Evolutionary conservation across 1,140 invertebrate genomes (phyloP).

Genomic region (Hycleus cichorii): DNA sequence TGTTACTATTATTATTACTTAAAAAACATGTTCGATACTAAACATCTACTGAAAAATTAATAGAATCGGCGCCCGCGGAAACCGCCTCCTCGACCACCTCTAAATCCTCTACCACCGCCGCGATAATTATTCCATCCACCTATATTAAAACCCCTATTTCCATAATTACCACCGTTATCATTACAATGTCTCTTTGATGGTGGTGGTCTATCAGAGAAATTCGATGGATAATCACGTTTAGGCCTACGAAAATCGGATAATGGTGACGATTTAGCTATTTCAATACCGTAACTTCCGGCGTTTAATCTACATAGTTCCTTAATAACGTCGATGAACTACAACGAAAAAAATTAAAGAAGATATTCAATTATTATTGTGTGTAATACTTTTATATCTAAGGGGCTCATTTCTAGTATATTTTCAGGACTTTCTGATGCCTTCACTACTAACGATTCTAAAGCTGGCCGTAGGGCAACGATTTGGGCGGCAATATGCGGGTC

Average conservation of each 20-base stretch:
- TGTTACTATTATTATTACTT: no score
- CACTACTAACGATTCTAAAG: conserved; percentile 78
- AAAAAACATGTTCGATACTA: no score
- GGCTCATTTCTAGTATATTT: conserved; percentile 48
- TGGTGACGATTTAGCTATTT: conserved; percentile 42
- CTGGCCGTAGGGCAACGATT: conserved; percentile 78
- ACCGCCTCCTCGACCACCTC: conserved; percentile 13
- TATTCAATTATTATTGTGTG: conserved; percentile 7
- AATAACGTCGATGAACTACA: conserved; percentile 54
- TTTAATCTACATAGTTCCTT: conserved; percentile 63
- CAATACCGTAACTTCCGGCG: conserved; percentile 62
- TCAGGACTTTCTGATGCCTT: conserved; percentile 72
- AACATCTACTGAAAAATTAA: no score
- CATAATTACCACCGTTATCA: conserved; percentile 17
- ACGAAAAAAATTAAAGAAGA: conserved; percentile 18
- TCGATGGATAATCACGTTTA: background rate
- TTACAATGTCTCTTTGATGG: conserved; percentile 26
- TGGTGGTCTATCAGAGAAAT: conserved; percentile 31
- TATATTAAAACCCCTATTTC: conserved; percentile 12
- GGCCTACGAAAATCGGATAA: conserved; percentile 9
- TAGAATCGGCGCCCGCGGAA: background rate
- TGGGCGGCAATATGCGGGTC: conserved; percentile 66
- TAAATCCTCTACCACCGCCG: conserved; percentile 11
- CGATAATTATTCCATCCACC: background rate
- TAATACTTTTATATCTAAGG: conserved; percentile 48